Conservation (phyloP, 2,113 vertebrate genomes). For the Psophia crepitans region DNA sequence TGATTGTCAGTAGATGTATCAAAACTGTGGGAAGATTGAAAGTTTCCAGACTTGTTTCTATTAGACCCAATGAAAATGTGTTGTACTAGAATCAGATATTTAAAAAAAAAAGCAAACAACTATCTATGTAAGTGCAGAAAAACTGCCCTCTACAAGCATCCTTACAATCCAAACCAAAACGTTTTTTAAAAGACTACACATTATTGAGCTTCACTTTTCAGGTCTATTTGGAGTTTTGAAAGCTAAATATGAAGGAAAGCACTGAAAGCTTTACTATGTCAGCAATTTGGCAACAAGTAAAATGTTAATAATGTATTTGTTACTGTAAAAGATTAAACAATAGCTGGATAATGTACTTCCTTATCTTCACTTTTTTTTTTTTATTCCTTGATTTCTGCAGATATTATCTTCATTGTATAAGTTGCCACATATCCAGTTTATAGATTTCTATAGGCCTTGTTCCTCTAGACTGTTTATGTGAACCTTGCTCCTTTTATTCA, state of each 20-base stretch:
- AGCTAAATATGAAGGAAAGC: not conserved
- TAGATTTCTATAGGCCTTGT: not conserved
- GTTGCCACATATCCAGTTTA: not conserved
- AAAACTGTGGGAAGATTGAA: not conserved
- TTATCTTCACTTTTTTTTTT: not conserved
- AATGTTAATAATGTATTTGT: not conserved
- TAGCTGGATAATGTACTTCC: not conserved
- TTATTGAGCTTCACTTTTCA: not conserved
- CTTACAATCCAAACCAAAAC: not conserved
- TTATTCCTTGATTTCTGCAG: not conserved
- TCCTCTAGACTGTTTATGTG: not conserved
- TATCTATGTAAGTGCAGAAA: not conserved
- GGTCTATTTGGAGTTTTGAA: not conserved
- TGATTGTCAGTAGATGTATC: not conserved
- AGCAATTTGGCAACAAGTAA: not conserved
- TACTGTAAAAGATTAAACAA: no score
- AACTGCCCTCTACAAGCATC: not conserved
- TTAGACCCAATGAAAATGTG: not conserved
- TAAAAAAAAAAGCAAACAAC: not conserved
- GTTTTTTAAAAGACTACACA: not conserved
- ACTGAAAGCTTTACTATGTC: not conserved
- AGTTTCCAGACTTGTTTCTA: not conserved
- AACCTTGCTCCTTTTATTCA: not conserved
- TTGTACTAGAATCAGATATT: not conserved
- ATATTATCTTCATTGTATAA: not conserved